Base-by-base conservation (phyloP, 2,113 vertebrate genomes). In the Lota lota region DNA sequence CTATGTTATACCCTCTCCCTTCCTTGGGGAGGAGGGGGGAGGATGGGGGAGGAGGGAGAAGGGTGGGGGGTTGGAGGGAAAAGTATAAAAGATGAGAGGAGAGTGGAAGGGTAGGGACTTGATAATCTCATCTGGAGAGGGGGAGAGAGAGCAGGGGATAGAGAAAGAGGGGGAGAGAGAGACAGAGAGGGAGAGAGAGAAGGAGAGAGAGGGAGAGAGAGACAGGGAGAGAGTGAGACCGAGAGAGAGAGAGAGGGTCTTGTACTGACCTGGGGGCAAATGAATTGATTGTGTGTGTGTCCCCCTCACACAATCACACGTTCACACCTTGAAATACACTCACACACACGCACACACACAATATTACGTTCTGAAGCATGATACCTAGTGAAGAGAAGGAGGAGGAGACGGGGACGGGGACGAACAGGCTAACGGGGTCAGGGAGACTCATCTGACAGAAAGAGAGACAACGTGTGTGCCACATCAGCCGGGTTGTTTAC, bases 81-180 rank as follows among this genome's bases (percentile, higher is more conserved):
- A 47, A 47, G 40, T 47, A 47, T 2, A 47, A 47, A 12, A 2
- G 40, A 47, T 47, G 6, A 67, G 68, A 57, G 70, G 72, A 64
- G 51, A 63, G 53, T 75, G 85, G 64, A 66, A 60, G 63, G 19
- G 16, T 21, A 72, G 40, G 61, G 85, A 82, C 81, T 79, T 79
- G 82, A 86, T 88, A 70, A 88, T 86, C 83, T 86, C 72, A 85
- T 87, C 73, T 18, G 21, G 66, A 33, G 54, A 40, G 56, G 54
- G 11, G 17, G 63, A 50, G 61, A 15, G 64, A 17, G 51, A n/a
- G n/a, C n/a, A n/a, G n/a, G n/a, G 28, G 28, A 28, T 28, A 28
- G 28, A 28, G 28, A 22, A 21, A 50, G 40, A 53, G 51, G 16
- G 51, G 16, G 18, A 50, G 60, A 16, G 20, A 22, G 50, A 22